phyloP scores from a whole-genome alignment of 2,888 invertebrate genomes.

The Halictus ligatus region DNA sequence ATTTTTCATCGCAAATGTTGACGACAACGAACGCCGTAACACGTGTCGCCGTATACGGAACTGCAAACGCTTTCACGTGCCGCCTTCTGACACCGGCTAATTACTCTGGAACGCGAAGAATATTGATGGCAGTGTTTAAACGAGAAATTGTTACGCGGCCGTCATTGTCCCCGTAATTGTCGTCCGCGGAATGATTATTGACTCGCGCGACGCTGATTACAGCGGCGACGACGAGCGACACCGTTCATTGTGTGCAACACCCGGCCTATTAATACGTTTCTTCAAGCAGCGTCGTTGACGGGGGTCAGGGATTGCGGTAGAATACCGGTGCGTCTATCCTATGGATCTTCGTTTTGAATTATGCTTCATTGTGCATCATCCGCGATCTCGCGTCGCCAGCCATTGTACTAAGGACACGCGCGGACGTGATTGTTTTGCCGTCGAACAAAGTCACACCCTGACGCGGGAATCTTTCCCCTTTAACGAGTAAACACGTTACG shows the following conservation, averaged over 20 bases:
- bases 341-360: constrained; percentile 53
- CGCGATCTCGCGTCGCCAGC: constrained; percentile 8
- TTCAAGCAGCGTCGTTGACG: constrained; percentile 25
- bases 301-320: constrained; percentile 60
- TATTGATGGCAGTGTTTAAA: constrained; percentile 80
- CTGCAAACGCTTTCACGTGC: constrained; percentile 77
- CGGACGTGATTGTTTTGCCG: constrained; percentile 37
- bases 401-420: constrained; percentile 38
- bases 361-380: constrained; percentile 44
- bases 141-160: constrained; percentile 69
- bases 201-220: constrained; percentile 73
- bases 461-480: constrained; percentile 11
- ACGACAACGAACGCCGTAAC: background rate
- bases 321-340: constrained; percentile 17
- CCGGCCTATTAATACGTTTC: constrained; percentile 64
- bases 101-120: constrained; percentile 77
- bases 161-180: constrained; percentile 80
- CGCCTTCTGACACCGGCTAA: constrained; percentile 73
- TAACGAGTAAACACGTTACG: constrained; percentile 1
- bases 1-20: background rate
- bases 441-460: constrained; percentile 50
- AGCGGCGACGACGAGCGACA: constrained; percentile 65
- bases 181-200: constrained; percentile 74
- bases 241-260: constrained; percentile 58
- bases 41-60: background rate